These are phyloP conservation scores for Papilio machaon DNA, from an alignment of 1,140 invertebrate genomes.

Conservation along the genomic window DNA sequence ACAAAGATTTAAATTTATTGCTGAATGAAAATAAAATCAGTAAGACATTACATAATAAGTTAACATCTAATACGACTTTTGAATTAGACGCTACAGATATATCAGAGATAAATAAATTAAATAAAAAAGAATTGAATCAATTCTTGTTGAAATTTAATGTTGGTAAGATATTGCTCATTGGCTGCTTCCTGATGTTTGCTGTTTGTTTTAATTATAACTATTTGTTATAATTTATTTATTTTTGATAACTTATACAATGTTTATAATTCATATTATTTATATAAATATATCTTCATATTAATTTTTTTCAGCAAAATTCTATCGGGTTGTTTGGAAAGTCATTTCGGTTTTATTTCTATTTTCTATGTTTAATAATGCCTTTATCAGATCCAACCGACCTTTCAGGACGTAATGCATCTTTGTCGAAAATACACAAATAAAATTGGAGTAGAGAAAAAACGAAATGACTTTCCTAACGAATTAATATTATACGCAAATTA, in stretches of 20 bases:
- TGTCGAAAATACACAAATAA: too few species aligned
- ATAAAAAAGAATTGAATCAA: conserved; percentile 63
- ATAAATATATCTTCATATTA: not conserved
- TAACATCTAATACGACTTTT: conserved; percentile 75
- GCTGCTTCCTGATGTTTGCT: not conserved
- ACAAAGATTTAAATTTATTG: conserved; percentile 62
- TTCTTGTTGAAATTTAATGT: conserved; percentile 64
- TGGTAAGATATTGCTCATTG: conserved; percentile 42
- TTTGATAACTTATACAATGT: not conserved
- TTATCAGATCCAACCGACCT: too few species aligned
- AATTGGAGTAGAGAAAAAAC: too few species aligned
- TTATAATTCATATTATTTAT: not conserved
- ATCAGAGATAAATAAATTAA: conserved; percentile 75
- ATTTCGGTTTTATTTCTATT: too few species aligned
- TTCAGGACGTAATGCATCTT: too few species aligned
- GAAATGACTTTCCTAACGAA: too few species aligned
- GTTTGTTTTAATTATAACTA: not conserved
- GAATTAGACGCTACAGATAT: conserved; percentile 73
- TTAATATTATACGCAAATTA: too few species aligned
- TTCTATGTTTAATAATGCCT: too few species aligned
- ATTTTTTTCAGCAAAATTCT: too few species aligned
- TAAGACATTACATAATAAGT: conserved; percentile 70
- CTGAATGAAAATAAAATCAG: conserved; percentile 70
- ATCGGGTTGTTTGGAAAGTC: too few species aligned
- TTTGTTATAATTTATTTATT: conserved; percentile 28